A percentile compares a stretch with the other conserved stretches of the same genome.
Conservation (phyloP, 2,888 invertebrate genomes). For the Diaphora mendica region DNA sequence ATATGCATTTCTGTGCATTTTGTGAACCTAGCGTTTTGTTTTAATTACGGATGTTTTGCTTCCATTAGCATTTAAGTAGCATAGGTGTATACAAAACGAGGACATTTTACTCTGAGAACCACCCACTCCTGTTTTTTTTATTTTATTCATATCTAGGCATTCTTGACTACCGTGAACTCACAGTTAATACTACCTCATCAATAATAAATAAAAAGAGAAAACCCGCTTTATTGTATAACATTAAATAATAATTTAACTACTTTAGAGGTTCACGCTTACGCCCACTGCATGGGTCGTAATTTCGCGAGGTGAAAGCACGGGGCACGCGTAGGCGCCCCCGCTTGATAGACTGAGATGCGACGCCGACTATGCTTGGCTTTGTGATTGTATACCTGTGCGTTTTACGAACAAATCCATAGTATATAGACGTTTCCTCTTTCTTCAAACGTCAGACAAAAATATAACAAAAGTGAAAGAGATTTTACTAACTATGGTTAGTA, state of each 20-base stretch:
- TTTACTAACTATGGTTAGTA: no score
- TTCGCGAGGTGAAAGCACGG: conserved; percentile 72
- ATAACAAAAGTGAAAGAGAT: neutral
- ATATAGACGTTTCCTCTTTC: neutral
- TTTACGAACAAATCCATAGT: conserved; percentile 23
- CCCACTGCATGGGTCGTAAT: conserved; percentile 20
- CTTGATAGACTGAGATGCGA: conserved; percentile 56
- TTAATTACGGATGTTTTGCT: no score
- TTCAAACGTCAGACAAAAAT: neutral
- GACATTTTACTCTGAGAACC: no score
- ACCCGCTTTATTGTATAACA: neutral
- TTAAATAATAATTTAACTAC: neutral
- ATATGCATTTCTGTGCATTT: no score
- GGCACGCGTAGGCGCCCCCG: conserved; percentile 56
- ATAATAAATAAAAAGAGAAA: neutral
- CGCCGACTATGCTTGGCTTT: conserved; percentile 33
- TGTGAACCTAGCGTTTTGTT: no score
- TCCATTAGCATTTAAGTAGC: no score
- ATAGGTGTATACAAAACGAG: no score
- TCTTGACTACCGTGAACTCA: neutral
- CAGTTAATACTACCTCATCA: neutral
- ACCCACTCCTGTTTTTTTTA: no score
- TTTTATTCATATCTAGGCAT: neutral
- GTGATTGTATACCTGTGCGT: conserved; percentile 24
- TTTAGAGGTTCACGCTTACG: conserved; percentile 14